phyloP scores from a whole-genome alignment of 2,113 vertebrate species.

The Albula glossodonta region DNA sequence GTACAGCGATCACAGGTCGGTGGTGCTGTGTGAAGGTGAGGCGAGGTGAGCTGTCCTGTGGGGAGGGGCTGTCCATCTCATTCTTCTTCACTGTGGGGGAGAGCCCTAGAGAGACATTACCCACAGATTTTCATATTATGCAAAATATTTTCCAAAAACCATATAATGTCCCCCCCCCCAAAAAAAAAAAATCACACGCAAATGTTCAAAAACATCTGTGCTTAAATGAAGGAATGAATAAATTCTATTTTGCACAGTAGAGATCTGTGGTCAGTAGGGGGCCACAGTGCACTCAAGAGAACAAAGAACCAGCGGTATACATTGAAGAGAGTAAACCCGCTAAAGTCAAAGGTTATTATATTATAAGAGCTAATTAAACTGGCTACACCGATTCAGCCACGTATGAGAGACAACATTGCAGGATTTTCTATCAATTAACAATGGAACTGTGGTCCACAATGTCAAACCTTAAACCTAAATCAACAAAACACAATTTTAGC shows the following conservation, averaged over 20 bases:
- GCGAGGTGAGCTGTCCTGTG: conserved; percentile 90
- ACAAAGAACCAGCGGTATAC: no score
- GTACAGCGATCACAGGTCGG: conserved; percentile 95
- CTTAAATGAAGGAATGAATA: background rate
- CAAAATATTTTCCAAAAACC: no score
- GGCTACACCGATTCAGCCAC: no score
- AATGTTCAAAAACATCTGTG: background rate
- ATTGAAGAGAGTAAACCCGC: background rate
- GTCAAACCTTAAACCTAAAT: no score
- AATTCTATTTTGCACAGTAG: background rate
- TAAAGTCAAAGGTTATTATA: no score
- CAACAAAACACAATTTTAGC: no score
- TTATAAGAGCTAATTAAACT: no score
- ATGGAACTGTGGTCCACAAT: no score
- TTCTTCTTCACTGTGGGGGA: conserved; percentile 95
- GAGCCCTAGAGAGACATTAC: conserved; percentile 70
- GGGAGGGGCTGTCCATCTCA: conserved; percentile 93
- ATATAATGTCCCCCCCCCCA: no score
- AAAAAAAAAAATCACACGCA: background rate
- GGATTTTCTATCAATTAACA: no score
- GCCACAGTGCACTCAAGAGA: background rate
- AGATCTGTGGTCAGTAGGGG: conserved; percentile 1
- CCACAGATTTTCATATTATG: background rate
- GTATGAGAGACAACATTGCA: no score
- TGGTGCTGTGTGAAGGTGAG: conserved; percentile 96